Evolutionary conservation across 2,797 vertebrate genomes (phyloP).

Genomic region (Gambelia wislizenii): DNA sequence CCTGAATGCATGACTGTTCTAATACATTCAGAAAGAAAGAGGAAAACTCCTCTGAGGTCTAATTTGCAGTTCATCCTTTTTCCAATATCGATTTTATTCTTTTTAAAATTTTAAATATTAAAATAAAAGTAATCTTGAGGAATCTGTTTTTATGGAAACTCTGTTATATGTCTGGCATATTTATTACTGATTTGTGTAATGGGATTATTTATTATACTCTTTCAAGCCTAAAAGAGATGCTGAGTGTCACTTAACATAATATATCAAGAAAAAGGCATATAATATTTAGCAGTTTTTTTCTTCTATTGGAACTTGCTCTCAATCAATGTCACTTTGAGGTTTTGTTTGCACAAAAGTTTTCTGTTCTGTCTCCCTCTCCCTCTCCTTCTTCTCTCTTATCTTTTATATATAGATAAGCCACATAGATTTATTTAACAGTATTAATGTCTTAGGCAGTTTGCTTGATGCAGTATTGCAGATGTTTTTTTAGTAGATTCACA

Average conservation of each 20-base stretch:
- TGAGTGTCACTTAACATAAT: slow-evolving; percentile 29
- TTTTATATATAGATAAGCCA: slow-evolving; percentile 19
- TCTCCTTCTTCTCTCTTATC: not conserved
- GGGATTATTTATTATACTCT: slow-evolving; percentile 54
- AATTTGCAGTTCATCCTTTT: not conserved
- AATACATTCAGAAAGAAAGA: not conserved
- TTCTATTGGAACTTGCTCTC: not conserved
- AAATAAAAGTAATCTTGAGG: slow-evolving; percentile 51
- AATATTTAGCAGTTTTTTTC: slow-evolving; percentile 26
- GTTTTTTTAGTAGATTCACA: not conserved
- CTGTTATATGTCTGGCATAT: slow-evolving; percentile 56
- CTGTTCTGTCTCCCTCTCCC: not conserved
- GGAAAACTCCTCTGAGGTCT: not conserved
- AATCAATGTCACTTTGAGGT: not conserved
- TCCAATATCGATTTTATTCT: slow-evolving; percentile 13
- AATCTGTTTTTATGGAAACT: slow-evolving; percentile 49
- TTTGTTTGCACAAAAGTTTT: slow-evolving; percentile 12
- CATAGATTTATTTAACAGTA: slow-evolving; percentile 35
- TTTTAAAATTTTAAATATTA: slow-evolving; percentile 39
- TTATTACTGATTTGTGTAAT: slow-evolving; percentile 56
- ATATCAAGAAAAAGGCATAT: slow-evolving; percentile 17
- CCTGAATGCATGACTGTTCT: accelerated
- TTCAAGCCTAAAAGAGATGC: slow-evolving; percentile 53
- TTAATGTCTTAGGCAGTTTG: slow-evolving; percentile 39
- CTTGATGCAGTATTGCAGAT: not conserved